Base-by-base conservation (phyloP, 2,113 vertebrate species). In the Cercopithecus mona region DNA sequence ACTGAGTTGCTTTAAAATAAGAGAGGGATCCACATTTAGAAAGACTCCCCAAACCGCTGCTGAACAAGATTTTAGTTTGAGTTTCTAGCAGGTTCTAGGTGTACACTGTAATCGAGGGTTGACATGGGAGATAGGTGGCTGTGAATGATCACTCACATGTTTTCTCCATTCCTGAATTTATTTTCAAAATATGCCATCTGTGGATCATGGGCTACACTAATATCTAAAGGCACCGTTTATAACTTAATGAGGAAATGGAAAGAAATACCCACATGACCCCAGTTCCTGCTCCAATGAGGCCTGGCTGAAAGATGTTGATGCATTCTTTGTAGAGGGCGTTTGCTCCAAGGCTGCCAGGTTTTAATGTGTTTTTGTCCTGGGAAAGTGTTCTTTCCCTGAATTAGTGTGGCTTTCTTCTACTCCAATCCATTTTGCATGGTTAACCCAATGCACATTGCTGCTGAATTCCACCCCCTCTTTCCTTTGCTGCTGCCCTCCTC, bases 381-480 rank as follows among this genome's bases (percentile, higher is more conserved):
- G 99, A 99, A 99, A 99, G 98, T 98, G 98, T 99, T 98, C 98
- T 99, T 97, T 99, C 98, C 98, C 98, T 98, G 98, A 98, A 98
- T 98, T 97, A 98, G 98, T 99, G 99, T 98, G 98, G 99, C 98
- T 99, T 99, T 99, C 99, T 99, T 98, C 98, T 92, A 94, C 96
- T 92, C 94, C 98, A 99, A 99, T 99, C 98, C 98, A 99, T 99
- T 99, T 96, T 98, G 98, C 98, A 99, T 98, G 99, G 98, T 98
- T 96, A 84, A 98, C 98, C 97, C 96, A 83, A 72, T 95, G 97
- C 93, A 97, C 97, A 93, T 96, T 97, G 97, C 98, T 98, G 99
- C 96, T 84, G 98, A 76, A 86, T 97, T 86, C 95, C 86, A 94
- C 72, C 84, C 96, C 81, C 83, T 32, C 32, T 78, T 27, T 23